Evolutionary conservation across 1,140 invertebrate genomes (phyloP), one percentile per base, ranked within the genome.

Genomic region (Heterodera schachtii): DNA sequence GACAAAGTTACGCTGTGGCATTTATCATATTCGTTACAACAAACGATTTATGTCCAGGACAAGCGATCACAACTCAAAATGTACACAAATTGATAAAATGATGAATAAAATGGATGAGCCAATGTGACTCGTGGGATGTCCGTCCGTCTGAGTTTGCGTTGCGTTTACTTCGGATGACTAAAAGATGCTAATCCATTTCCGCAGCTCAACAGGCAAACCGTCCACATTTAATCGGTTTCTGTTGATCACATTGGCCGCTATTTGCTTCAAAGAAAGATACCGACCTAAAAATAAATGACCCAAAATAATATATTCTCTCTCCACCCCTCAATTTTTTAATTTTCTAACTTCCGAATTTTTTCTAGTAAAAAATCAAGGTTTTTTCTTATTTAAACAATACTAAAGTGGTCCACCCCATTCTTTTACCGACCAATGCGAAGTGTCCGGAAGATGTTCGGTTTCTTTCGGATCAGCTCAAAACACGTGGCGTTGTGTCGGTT

Each of bases 401-500:
- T n/a, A n/a, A n/a, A n/a, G n/a, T 31, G 31, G 31, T 31, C 1
- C 31, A 31, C 31, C 31, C 31, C 16, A n/a, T 13, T 31, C 41
- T 43, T 19, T 84, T 16, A 66, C 80, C 9, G 21, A 81, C 80
- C 80, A 21, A 81, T 81, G 16, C 80, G 70, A 8, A 81, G 80
- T 1, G 60, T 52, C 5, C 64, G 31, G 13, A 81, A n/a, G 9
- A 81, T 44, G 43, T 41, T 16, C 49, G 80, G 80, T 43, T 64
- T 79, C 41, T 16, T n/a, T 47, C 79, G 47, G 21, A 86, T 81
- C 41, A 88, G 76, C 3, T 88, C 80, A n/a, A 84, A 79, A 46
- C 85, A 86, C 11, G 87, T 84, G 16, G 76, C 47, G 52, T 78
- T 84, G 19, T 69, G 31, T 8, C 81, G 64, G 49, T 86, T 87